Conservation (phyloP, 30 jellyfish, hydroid and myxozoan genomes). For the Catostylus mosaicus region DNA sequence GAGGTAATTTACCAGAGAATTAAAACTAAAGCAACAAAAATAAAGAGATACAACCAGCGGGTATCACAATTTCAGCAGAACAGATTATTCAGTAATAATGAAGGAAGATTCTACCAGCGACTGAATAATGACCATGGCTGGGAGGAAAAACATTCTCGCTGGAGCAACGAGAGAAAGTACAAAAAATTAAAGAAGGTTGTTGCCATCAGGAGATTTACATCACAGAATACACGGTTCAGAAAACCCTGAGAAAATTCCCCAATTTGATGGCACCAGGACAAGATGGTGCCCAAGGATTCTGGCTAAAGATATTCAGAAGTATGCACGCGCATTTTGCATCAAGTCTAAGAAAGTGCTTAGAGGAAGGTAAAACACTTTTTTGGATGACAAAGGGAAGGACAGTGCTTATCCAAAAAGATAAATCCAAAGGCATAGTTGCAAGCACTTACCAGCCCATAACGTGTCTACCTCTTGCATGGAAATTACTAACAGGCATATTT, state of each 20-base stretch:
- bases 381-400: constrained; percentile 6
- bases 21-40: too few relatives aligned
- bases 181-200: background rate
- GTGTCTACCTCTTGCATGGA: constrained; percentile 5
- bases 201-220: background rate
- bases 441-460: background rate
- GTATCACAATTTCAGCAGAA: constrained; percentile 2
- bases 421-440: background rate
- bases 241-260: background rate
- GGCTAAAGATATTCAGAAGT: background rate
- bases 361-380: background rate
- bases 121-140: background rate
- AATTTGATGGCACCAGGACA: constrained; percentile 2
- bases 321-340: background rate
- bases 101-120: constrained; percentile 5
- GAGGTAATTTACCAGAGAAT: background rate
- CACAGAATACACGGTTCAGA: background rate
- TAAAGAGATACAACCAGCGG: constrained; percentile 30
- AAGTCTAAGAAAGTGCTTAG: background rate
- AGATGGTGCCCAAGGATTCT: constrained; percentile 11
- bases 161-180: constrained; percentile 8
- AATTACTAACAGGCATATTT: background rate
- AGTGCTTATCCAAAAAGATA: background rate
- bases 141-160: too few relatives aligned
- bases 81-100: constrained; percentile 15